Conservation (phyloP, 1,140 invertebrate species). For the Gryon sp. region DNA sequence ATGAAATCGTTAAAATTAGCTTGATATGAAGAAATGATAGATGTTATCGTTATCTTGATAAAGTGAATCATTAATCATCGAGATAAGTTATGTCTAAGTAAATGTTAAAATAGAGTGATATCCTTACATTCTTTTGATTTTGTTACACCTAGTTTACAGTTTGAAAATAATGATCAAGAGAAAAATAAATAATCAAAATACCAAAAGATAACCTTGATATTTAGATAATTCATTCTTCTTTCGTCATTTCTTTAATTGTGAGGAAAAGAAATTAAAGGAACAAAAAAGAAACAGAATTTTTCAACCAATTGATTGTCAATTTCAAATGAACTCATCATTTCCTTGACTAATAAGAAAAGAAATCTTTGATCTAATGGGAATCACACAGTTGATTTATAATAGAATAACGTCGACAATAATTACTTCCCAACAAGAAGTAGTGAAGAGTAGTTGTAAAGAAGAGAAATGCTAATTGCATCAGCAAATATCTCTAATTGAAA, state of each 20-base stretch:
- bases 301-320: constrained; percentile 16
- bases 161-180: too few species aligned
- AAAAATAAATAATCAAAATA: neutral
- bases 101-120: neutral
- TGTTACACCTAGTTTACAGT: neutral
- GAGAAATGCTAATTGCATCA: neutral
- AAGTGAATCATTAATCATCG: constrained; percentile 20
- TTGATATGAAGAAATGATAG: neutral
- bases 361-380: too few species aligned
- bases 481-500: constrained; percentile 51
- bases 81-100: constrained; percentile 8
- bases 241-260: too few species aligned
- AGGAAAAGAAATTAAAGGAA: too few species aligned
- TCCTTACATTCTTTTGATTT: neutral
- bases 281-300: too few species aligned
- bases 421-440: neutral
- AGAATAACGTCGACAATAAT: constrained; percentile 24
- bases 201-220: too few species aligned
- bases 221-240: too few species aligned
- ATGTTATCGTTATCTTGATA: constrained; percentile 6
- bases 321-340: constrained; percentile 8
- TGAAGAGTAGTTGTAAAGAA: constrained; percentile 3
- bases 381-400: constrained; percentile 47
- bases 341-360: constrained; percentile 18
- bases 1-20: neutral